Conservation (phyloP, 2,113 vertebrate genomes). For the Illadopsis cleaveri region DNA sequence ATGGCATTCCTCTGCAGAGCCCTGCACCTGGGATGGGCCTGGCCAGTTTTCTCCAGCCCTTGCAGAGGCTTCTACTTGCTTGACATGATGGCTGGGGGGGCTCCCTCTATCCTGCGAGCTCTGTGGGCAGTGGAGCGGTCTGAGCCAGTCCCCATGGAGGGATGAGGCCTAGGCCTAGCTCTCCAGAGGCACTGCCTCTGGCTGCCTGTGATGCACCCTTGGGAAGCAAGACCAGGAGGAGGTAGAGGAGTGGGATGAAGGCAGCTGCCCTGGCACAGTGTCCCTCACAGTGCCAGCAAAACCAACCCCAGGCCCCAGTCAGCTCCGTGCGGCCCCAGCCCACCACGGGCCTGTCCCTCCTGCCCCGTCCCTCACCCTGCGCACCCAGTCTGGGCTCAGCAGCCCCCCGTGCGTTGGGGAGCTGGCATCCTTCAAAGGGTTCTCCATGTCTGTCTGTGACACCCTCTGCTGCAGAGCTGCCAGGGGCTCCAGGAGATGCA, state of each 20-base stretch:
- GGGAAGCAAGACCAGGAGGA: no score
- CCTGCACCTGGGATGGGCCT: neutral
- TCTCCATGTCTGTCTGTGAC: neutral
- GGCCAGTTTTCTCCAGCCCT: neutral
- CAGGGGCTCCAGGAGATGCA: neutral
- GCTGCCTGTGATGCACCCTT: no score
- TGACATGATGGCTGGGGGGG: neutral
- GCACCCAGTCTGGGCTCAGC: fast-evolving
- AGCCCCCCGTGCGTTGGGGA: fast-evolving
- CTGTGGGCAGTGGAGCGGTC: fast-evolving
- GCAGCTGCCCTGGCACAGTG: fast-evolving
- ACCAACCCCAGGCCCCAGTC: neutral
- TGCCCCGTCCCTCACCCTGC: fast-evolving
- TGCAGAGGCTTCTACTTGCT: neutral
- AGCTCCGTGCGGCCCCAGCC: fast-evolving
- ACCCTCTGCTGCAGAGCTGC: neutral
- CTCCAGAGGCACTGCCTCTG: fast-evolving
- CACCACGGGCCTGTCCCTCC: neutral
- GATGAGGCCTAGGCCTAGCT: neutral
- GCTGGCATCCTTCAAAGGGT: fast-evolving
- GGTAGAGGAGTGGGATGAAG: neutral
- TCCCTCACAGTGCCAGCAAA: neutral
- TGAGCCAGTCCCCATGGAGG: neutral
- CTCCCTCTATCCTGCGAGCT: fast-evolving
- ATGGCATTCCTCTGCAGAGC: neutral